Evolutionary conservation across 2,797 vertebrate genomes (phyloP), one percentile per base, ranked within the genome.

Genomic region (Nannoperca australis): DNA sequence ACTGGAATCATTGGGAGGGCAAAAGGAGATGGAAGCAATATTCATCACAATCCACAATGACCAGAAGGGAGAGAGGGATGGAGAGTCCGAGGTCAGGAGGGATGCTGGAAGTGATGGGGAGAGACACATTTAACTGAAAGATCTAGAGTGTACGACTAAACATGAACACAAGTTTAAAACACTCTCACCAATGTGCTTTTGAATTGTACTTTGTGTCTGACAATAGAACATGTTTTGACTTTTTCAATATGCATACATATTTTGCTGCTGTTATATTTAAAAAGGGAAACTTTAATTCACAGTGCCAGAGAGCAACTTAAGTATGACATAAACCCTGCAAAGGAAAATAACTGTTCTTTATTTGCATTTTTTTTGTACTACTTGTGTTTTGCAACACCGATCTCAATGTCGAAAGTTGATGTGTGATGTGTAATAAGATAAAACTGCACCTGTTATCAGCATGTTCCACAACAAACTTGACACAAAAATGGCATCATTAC

Each of bases 11-110:
- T 1, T 58, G 58, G 22, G n/a, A 73, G 80, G 82, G 53, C 68
- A 88, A 79, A 81, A n/a, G 56, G 68, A 79, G 55, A 49, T 44
- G 44, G 24, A 69, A 63, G 62, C 78, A 85, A 79, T 76, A 66
- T 30, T 62, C 51, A 30, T 38, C 50, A 22, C 17, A 63, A 27
- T 51, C 34, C 34, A 59, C 62, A 40, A 42, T 40, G 73, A 61
- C 60, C 36, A 36, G 55, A 67, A 10, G 5, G 36, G 22, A 55
- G 32, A 20, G 65, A 49, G 38, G 45, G 58, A 20, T 3, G 47
- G 14, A 36, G 44, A 34, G 72, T 44, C 2, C 12, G 34, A 68
- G 63, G 50, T 63, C 65, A 70, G 30, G 51, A 13, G 64, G 27
- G 51, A 56, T 11, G 14, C 20, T 49, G 22, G 27, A 55, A 22